Conservation (phyloP, 2,797 vertebrate species). For the Xerus rutilus region DNA sequence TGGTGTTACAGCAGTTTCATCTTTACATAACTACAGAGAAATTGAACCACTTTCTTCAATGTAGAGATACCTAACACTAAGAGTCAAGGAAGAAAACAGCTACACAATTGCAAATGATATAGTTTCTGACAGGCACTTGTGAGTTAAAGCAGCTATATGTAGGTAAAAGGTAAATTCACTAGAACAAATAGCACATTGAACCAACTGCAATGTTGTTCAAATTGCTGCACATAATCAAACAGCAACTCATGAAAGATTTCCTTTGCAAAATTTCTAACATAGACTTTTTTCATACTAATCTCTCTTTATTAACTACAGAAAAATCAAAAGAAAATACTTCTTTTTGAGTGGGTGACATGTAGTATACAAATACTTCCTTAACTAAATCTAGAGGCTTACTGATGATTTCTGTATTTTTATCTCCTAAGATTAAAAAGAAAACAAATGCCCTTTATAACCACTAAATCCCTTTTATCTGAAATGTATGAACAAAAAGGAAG, state of each 20-base stretch:
- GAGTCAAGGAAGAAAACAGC: not conserved
- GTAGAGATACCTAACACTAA: not conserved
- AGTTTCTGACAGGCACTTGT: not conserved
- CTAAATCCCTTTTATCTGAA: conserved; percentile 56
- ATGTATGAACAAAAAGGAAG: conserved; percentile 17
- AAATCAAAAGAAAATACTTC: conserved; percentile 1
- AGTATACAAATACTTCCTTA: conserved; percentile 61
- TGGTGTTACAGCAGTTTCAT: not conserved
- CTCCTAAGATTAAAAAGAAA: conserved; percentile 69
- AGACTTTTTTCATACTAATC: not conserved
- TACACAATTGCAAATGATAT: not conserved
- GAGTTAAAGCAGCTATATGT: not conserved
- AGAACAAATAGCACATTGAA: not conserved
- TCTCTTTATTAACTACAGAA: not conserved
- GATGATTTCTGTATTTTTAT: conserved; percentile 65
- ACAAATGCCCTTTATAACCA: conserved; percentile 59
- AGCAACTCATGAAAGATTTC: not conserved
- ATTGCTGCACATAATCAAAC: not conserved
- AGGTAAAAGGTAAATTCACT: not conserved
- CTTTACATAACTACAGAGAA: conserved; percentile 18
- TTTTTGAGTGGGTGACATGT: not conserved
- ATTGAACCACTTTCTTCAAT: not conserved
- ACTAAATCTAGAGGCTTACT: conserved; percentile 50
- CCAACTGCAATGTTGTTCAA: not conserved
- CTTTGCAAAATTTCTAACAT: not conserved